Evolutionary conservation across 2,888 invertebrate genomes (phyloP), one percentile per base, ranked within the genome.

Genomic region (Lasiommata megera): DNA sequence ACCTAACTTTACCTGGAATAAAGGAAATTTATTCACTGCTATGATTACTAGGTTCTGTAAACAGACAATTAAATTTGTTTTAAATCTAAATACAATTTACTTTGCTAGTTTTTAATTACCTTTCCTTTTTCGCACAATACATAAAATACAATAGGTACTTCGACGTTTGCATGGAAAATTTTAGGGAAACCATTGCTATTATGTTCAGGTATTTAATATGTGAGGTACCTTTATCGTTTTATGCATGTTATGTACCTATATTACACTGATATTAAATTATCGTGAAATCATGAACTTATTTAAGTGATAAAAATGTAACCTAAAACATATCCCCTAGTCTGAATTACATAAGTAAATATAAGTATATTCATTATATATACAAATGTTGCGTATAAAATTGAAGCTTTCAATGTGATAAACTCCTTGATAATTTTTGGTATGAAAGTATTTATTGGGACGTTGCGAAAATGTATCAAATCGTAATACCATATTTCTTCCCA

Each of bases 251-350:
- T 17, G 11, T 37, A 36, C 11, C n/a, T n/a, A n/a, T n/a, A n/a
- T n/a, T n/a, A 44, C 14, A 53, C 17, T 36, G 34, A 14, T 36
- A 54, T 46, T 41, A 29, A 43, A 38, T 46, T 55, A 47, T 36
- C 18, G 51, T 43, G 46, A 47, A 36, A 56, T 46, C 53, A 50
- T 62, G 56, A 64, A 63, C 58, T 64, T 65, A 61, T 66, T 70
- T 65, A 72, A 79, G 86, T 85, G 86, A 85, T 88, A 87, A 72
- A 71, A 74, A 69, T 77, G 81, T 80, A 88, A 88, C 74, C 76
- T 76, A 85, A 84, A 83, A 89, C 89, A 89, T 89, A 89, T 88
- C 89, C 82, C 73, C 72, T 86, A 83, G 86, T 80, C 85, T 88
- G 82, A 84, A 76, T 71, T 73, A 76, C 63, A 64, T 76, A 75